Evolutionary conservation across 2,888 invertebrate species (phyloP), one percentile per base, ranked within the genome.

Genomic region (Drosophila flavopinicola): DNA sequence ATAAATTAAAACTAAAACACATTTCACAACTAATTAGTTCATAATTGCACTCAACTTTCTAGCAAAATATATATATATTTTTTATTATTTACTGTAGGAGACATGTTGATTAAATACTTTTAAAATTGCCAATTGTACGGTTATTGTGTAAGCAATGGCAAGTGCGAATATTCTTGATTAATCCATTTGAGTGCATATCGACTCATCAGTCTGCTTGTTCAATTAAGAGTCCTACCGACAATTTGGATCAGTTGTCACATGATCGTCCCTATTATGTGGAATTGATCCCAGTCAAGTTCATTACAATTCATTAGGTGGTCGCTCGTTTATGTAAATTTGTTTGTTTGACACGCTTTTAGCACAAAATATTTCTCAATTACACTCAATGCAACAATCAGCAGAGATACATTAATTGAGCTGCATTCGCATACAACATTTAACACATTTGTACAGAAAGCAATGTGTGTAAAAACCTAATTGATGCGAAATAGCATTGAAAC

Each of bases 271-370:
- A 58, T 59, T 53, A 63, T 44, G 38, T 75, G 53, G 33, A 52
- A 67, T 60, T 71, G 83, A 71, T 82, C 59, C 33, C 42, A 42
- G 25, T 38, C 41, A 56, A n/a, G n/a, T 25, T 63, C 61, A 83
- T 79, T 79, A 54, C 20, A 57, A 63, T 78, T 66, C 58, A 83
- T 85, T 68, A 66, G 70, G 61, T 74, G 52, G 10, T 42, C 25
- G 53, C 15, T 48, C n/a, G 4, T 4, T 20, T 66, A 79, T 79
- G 84, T 69, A 83, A 82, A 85, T 85, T 85, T 65, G 76, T 83
- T 83, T 60, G 69, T 66, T 73, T 64, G 65, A 41, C 48, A 74
- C 60, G 48, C 64, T 51, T 35, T 6, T 59, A 33, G 11, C 29
- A 37, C n/a, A 39, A 58, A 32, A 56, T 24, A 47, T 63, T 49